Evolutionary conservation across 2,888 invertebrate genomes (phyloP).

Genomic region (Nemotelus pantherinus): DNA sequence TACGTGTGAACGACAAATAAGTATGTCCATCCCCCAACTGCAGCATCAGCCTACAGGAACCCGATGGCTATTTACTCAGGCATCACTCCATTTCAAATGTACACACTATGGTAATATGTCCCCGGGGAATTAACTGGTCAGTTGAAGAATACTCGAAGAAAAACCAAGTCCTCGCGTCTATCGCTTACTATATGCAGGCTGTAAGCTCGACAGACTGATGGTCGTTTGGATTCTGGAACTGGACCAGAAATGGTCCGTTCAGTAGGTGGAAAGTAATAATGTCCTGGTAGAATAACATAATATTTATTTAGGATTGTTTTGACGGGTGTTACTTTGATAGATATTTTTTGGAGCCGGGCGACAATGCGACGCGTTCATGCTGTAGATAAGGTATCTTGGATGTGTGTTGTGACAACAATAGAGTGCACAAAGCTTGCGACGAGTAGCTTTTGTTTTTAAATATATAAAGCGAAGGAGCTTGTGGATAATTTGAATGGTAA

Average conservation of each 20-base stretch:
- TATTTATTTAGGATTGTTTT: conserved; percentile 43
- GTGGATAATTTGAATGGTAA: no score
- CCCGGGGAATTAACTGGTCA: conserved; percentile 44
- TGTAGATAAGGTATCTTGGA: no score
- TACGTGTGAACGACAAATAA: conserved; percentile 39
- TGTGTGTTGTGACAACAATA: no score
- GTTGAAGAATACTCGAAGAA: conserved; percentile 39
- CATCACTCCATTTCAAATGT: conserved; percentile 43
- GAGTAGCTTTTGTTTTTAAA: no score
- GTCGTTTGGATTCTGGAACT: neutral
- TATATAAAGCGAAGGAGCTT: no score
- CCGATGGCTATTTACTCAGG: conserved; percentile 40
- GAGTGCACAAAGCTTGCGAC: no score
- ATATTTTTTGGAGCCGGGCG: neutral
- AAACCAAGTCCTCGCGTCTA: conserved; percentile 26
- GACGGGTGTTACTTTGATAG: conserved; percentile 30
- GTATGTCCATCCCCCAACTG: conserved; percentile 16
- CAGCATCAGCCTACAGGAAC: conserved; percentile 23
- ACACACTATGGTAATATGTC: conserved; percentile 45
- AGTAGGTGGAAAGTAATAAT: conserved; percentile 43
- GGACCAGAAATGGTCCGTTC: neutral
- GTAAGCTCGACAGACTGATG: conserved; percentile 4
- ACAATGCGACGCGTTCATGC: no score
- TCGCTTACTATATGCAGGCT: neutral
- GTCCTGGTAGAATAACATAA: conserved; percentile 40